Evolutionary conservation across 2,113 vertebrate genomes (phyloP).

Genomic region (Cervus canadensis): DNA sequence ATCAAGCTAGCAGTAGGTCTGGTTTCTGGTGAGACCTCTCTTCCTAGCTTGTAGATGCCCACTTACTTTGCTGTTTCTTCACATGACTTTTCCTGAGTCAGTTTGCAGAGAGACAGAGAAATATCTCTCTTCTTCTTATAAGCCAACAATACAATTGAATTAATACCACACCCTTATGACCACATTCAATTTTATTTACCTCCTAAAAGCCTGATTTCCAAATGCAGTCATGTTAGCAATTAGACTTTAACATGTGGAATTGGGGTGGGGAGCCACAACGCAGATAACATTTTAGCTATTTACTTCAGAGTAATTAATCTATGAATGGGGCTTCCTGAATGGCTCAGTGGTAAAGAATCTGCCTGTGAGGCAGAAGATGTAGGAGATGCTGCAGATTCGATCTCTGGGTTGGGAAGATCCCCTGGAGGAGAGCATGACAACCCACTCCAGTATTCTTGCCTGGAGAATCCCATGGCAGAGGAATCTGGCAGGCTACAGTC

Average conservation of each 20-base stretch:
- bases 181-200: neutral
- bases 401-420: neutral
- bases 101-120: neutral
- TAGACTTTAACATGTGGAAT: neutral
- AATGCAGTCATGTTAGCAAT: neutral
- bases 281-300: neutral
- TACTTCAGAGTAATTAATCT: neutral
- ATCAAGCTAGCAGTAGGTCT: neutral
- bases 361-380: neutral
- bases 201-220: neutral
- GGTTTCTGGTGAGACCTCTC: neutral
- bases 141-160: fast-evolving
- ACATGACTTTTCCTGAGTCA: neutral
- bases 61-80: neutral
- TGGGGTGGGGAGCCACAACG: neutral
- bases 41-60: neutral
- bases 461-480: neutral
- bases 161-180: neutral
- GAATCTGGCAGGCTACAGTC: neutral
- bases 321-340: neutral
- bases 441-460: neutral
- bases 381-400: neutral
- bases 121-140: neutral
- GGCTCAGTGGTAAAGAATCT: neutral
- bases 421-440: neutral